Conservation (phyloP, 2,113 vertebrate genomes). For the Xyrauchen texanus region DNA sequence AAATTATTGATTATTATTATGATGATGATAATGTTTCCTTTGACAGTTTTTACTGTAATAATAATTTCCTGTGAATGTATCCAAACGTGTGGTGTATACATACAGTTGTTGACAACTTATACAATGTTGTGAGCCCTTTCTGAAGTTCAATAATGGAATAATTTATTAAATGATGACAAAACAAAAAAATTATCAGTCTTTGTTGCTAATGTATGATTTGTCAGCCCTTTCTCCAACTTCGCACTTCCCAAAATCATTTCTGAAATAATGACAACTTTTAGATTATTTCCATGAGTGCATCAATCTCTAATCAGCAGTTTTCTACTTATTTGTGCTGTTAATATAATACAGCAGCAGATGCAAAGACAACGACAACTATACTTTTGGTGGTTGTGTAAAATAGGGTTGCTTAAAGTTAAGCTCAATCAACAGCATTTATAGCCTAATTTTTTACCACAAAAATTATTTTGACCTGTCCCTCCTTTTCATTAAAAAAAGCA, state of each 20-base stretch:
- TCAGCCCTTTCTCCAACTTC: not conserved
- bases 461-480: no score
- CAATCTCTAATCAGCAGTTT: not conserved
- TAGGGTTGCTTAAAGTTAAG: not conserved
- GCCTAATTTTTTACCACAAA: no score
- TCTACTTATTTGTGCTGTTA: no score
- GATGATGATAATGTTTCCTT: slow-evolving; percentile 13
- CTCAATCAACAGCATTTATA: no score
- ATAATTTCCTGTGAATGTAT: not conserved
- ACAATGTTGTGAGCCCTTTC: slow-evolving; percentile 4
- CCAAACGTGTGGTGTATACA: not conserved
- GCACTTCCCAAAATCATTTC: not conserved
- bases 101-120: not conserved
- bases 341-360: no score
- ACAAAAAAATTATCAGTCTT: no score
- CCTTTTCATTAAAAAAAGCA: no score
- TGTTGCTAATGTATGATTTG: not conserved
- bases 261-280: not conserved
- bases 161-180: not conserved
- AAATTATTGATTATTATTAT: slow-evolving; percentile 9
- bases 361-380: no score
- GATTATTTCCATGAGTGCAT: not conserved
- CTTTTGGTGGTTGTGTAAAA: not conserved
- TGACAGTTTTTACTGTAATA: slow-evolving; percentile 15
- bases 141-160: not conserved